phyloP scores from a whole-genome alignment of 2,113 vertebrate genomes.

The Thamnaconus septentrionalis region DNA sequence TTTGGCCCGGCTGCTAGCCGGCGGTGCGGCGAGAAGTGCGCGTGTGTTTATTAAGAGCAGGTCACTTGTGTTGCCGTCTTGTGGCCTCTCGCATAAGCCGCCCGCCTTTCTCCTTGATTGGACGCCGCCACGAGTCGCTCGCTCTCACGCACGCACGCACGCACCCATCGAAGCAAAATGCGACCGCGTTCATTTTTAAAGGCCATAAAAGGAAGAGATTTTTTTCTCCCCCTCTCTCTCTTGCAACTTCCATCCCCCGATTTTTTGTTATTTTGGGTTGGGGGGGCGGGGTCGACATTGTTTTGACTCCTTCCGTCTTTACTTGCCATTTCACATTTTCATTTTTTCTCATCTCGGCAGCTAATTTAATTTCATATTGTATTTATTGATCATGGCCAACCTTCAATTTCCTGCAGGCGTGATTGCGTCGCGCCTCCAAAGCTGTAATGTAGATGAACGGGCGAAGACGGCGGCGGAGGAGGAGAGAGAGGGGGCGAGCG shows the following conservation, averaged over 20 bases:
- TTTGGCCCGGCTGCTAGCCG: constrained; percentile 8
- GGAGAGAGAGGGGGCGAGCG: neutral
- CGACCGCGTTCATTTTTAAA: constrained; percentile 39
- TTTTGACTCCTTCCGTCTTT: constrained; percentile 25
- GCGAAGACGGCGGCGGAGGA: neutral
- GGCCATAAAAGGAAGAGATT: constrained; percentile 22
- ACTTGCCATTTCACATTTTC: constrained; percentile 39
- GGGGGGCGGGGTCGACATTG: too few relatives aligned
- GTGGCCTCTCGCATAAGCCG: constrained; percentile 45
- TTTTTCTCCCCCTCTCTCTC: too few relatives aligned
- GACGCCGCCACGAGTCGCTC: constrained; percentile 46
- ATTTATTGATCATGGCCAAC: constrained; percentile 67
- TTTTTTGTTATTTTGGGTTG: too few relatives aligned
- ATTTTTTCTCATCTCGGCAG: constrained; percentile 45
- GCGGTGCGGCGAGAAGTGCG: constrained; percentile 43
- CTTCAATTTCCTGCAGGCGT: constrained; percentile 59
- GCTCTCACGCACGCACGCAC: constrained; percentile 11
- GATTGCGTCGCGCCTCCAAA: constrained; percentile 35
- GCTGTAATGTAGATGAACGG: constrained; percentile 54
- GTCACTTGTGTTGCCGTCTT: constrained; percentile 61
- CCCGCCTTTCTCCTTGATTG: constrained; percentile 48
- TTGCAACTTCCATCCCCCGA: too few relatives aligned
- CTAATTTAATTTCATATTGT: constrained; percentile 67
- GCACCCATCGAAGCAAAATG: constrained; percentile 47
- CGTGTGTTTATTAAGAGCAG: constrained; percentile 55